Evolutionary conservation across 2,113 vertebrate genomes (phyloP).

Genomic region (Hydrochoerus hydrochaeris): DNA sequence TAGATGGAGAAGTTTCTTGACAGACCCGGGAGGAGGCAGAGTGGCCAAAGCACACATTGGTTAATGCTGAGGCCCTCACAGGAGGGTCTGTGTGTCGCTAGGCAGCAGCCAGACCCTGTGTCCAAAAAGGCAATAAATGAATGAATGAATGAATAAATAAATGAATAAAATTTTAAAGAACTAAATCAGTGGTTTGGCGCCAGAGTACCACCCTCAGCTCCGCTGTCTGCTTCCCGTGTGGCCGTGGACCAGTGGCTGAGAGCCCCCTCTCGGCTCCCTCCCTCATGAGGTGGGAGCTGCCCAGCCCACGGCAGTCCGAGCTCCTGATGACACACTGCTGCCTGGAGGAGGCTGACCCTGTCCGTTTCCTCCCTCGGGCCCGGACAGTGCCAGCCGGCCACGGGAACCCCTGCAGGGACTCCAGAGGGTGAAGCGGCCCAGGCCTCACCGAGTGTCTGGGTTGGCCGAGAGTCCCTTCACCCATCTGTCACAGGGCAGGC

Average conservation of each 20-base stretch:
- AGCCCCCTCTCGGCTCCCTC: background rate
- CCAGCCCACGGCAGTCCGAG: background rate
- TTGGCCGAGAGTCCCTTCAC: background rate
- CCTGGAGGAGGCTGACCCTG: background rate
- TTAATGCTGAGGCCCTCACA: background rate
- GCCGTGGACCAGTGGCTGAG: background rate
- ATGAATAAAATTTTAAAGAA: too few relatives aligned
- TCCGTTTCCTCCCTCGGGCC: background rate
- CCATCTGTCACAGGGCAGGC: background rate
- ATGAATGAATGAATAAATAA: too few relatives aligned
- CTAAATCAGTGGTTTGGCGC: background rate
- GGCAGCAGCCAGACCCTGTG: background rate
- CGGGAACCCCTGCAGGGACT: too few relatives aligned
- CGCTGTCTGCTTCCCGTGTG: too few relatives aligned
- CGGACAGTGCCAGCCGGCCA: fast-evolving
- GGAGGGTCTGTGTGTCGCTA: background rate
- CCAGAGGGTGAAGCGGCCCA: too few relatives aligned
- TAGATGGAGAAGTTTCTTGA: background rate
- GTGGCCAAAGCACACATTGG: background rate
- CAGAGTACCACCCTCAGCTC: background rate
- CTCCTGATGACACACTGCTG: too few relatives aligned
- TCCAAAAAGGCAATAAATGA: too few relatives aligned
- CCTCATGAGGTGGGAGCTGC: background rate
- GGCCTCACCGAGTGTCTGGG: background rate
- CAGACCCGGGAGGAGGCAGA: background rate